phyloP scores from a whole-genome alignment of 2,113 vertebrate species.

The Seriola aureovittata region DNA sequence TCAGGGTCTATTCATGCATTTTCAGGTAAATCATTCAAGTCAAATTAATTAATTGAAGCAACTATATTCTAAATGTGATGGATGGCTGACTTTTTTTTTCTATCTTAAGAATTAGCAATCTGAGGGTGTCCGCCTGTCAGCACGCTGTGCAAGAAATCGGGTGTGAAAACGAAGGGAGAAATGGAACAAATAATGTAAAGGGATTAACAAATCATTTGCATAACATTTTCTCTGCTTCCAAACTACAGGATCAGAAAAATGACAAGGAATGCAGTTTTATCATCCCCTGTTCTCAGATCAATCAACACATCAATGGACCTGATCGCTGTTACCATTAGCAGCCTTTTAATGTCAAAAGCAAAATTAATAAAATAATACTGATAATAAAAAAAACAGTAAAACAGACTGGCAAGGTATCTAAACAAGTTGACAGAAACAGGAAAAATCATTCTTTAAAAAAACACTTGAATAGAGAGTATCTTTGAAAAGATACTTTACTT shows the following conservation, averaged over 20 bases:
- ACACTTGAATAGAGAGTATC: slow-evolving; percentile 50
- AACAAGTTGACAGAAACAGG: slow-evolving; percentile 37
- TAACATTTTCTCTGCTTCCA: slow-evolving; percentile 82
- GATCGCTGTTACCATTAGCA: slow-evolving; percentile 41
- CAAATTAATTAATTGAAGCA: slow-evolving; percentile 58
- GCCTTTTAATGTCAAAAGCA: slow-evolving; percentile 44
- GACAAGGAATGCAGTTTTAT: slow-evolving; percentile 78
- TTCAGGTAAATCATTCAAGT: slow-evolving; percentile 44
- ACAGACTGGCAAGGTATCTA: slow-evolving; percentile 23
- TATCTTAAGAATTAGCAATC: slow-evolving; percentile 71
- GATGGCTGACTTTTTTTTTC: slow-evolving; percentile 47
- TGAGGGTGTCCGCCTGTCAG: slow-evolving; percentile 77
- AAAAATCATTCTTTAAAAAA: slow-evolving; percentile 37
- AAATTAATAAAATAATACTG: not conserved
- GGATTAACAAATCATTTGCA: slow-evolving; percentile 87
- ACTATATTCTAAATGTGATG: slow-evolving; percentile 43
- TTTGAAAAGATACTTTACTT: slow-evolving; percentile 69
- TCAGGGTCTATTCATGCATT: slow-evolving; percentile 10
- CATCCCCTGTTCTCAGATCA: slow-evolving; percentile 75
- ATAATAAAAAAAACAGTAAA: slow-evolving; percentile 6
- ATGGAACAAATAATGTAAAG: slow-evolving; percentile 86
- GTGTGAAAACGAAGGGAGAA: slow-evolving; percentile 80
- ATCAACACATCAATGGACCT: slow-evolving; percentile 60
- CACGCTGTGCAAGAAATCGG: slow-evolving; percentile 72
- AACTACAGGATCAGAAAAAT: slow-evolving; percentile 81